Evolutionary conservation across 2,888 invertebrate species (phyloP).

Genomic region (Phyto melanocephala): DNA sequence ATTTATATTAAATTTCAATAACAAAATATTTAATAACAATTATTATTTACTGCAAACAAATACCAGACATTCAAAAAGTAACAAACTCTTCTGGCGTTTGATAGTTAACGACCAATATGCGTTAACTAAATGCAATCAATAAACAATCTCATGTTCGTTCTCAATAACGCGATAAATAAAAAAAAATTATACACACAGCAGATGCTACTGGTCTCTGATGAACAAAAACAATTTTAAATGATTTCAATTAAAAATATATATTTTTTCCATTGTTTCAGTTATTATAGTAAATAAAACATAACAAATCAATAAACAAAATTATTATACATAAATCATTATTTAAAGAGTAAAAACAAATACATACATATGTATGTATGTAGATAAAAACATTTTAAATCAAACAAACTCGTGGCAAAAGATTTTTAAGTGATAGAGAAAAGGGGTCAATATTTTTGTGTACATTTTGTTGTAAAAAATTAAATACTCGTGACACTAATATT

Average conservation of each 20-base stretch:
- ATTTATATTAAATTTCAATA: slow-evolving; percentile 48
- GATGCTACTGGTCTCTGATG: not conserved
- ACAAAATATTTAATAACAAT: slow-evolving; percentile 1
- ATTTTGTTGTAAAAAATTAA: not conserved
- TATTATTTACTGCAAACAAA: not conserved
- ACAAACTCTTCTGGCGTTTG: not conserved
- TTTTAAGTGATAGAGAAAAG: slow-evolving; percentile 45
- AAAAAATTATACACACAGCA: not conserved
- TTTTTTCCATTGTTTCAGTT: not conserved
- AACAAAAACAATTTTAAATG: not conserved
- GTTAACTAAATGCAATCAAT: slow-evolving; percentile 2
- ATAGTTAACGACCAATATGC: slow-evolving; percentile 14
- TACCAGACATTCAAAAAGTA: not conserved
- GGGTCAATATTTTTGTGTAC: slow-evolving; percentile 39
- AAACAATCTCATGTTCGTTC: not conserved
- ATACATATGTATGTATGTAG: too few relatives aligned
- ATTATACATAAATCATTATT: slow-evolving; percentile 17
- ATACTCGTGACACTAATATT: slow-evolving; percentile 1
- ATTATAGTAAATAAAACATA: not conserved
- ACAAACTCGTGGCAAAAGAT: not conserved
- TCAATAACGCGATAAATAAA: not conserved
- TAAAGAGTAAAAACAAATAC: not conserved
- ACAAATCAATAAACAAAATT: slow-evolving; percentile 20
- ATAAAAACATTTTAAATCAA: slow-evolving; percentile 26
- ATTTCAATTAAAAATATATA: slow-evolving; percentile 29